phyloP scores from a whole-genome alignment of 2,888 invertebrate species.

The Spatulosminthurus flaviceps region DNA sequence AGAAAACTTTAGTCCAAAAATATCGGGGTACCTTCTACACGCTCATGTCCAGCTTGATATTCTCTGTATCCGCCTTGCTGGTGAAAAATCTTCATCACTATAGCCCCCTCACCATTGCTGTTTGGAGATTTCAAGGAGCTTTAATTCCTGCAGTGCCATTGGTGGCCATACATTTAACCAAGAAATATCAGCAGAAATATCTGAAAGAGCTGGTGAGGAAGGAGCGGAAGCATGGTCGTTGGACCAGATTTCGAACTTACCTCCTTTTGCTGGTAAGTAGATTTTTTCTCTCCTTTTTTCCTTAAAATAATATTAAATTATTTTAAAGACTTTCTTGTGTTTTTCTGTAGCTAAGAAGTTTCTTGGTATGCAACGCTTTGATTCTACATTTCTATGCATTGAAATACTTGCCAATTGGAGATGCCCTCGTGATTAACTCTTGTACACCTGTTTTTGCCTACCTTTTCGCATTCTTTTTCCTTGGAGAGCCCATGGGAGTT shows the following conservation, averaged over 20 bases:
- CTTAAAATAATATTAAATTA: not conserved
- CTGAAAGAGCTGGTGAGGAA: not conserved
- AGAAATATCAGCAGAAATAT: conserved; percentile 34
- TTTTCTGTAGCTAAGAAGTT: conserved; percentile 52
- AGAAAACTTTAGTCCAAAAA: not conserved
- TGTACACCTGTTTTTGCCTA: conserved; percentile 44
- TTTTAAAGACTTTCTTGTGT: not conserved
- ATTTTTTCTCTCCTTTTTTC: not conserved
- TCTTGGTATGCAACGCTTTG: conserved; percentile 57
- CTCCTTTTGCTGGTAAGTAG: not conserved
- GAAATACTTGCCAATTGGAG: conserved; percentile 58
- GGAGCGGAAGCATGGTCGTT: conserved; percentile 7
- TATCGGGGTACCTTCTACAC: conserved; percentile 56
- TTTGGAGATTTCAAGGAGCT: conserved; percentile 59
- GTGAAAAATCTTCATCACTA: conserved; percentile 58
- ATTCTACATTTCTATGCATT: conserved; percentile 59
- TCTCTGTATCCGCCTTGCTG: conserved; percentile 54
- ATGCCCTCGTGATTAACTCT: conserved; percentile 57
- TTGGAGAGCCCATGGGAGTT: conserved; percentile 57
- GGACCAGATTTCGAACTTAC: not conserved
- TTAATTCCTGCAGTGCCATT: conserved; percentile 56
- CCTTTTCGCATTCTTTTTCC: conserved; percentile 39
- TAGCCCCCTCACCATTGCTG: conserved; percentile 54
- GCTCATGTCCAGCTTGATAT: conserved; percentile 54
- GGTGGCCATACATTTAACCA: conserved; percentile 44